Percentiles rank a stretch among this genome's conserved stretches.
These are phyloP conservation scores for Rhopilema esculentum DNA, from an alignment of 30 jellyfish, hydroid and myxozoan genomes.

Conservation along the genomic window DNA sequence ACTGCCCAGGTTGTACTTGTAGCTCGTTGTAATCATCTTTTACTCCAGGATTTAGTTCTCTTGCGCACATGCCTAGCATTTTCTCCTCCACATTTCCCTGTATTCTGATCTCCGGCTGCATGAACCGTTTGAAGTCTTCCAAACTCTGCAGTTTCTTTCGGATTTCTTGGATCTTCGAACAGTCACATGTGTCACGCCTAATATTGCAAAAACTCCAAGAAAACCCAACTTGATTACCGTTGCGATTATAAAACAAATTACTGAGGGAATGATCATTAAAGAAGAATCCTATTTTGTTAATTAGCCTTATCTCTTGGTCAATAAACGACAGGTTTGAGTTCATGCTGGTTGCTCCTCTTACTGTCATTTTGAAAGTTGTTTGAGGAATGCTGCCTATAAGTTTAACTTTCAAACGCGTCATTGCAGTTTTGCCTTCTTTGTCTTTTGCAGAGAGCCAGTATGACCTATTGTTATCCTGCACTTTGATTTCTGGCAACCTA, in stretches of 20 bases:
- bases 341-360: slow-evolving; percentile 35
- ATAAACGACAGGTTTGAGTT: slow-evolving; percentile 11
- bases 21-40: slow-evolving; percentile 28
- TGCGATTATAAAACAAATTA: slow-evolving; percentile 41
- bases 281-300: slow-evolving; percentile 39
- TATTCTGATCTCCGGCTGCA: slow-evolving; percentile 33
- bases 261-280: slow-evolving; percentile 50
- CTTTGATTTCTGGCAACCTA: slow-evolving; percentile 5
- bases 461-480: slow-evolving; percentile 1
- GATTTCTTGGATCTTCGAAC: slow-evolving; percentile 33
- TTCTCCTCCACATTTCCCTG: slow-evolving; percentile 26
- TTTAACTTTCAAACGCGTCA: slow-evolving; percentile 49
- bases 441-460: slow-evolving; percentile 80
- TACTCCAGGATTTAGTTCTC: slow-evolving; percentile 6
- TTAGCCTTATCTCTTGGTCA: slow-evolving; percentile 70
- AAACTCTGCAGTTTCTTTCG: slow-evolving; percentile 28
- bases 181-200: slow-evolving; percentile 54
- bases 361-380: slow-evolving; percentile 24
- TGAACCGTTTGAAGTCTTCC: slow-evolving; percentile 1
- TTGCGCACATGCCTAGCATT: slow-evolving; percentile 42
- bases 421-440: slow-evolving; percentile 56
- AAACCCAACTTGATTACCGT: slow-evolving; percentile 32
- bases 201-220: slow-evolving; percentile 76
- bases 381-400: slow-evolving; percentile 61
- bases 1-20: slow-evolving; percentile 70